phyloP scores from a whole-genome alignment of 1,140 invertebrate species.

The Zeugodacus cucurbitae region DNA sequence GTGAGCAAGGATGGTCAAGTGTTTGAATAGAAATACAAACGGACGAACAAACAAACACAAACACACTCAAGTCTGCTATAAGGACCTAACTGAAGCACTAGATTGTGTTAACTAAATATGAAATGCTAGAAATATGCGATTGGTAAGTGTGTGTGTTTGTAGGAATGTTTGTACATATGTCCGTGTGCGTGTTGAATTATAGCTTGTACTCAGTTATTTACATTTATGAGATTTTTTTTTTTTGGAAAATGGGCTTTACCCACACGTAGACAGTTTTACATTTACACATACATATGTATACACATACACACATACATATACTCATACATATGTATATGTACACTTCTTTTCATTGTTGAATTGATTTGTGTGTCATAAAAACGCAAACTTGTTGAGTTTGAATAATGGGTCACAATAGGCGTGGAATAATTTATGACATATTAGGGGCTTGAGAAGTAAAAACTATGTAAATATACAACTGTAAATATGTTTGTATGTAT shows the following conservation, averaged over 20 bases:
- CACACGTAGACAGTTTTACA: not conserved
- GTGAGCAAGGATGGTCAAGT: not conserved
- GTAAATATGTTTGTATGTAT: not conserved
- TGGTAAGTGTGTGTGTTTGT: too few species aligned
- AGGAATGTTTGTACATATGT: not conserved
- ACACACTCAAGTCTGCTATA: not conserved
- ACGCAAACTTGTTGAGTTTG: conserved; percentile 7
- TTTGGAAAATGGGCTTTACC: not conserved
- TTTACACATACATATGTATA: not conserved
- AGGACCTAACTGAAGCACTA: not conserved
- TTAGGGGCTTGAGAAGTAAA: not conserved
- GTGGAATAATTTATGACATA: not conserved
- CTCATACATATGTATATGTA: not conserved
- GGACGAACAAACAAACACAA: not conserved
- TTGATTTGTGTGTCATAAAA: conserved; percentile 4
- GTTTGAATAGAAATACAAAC: too few species aligned
- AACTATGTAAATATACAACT: not conserved
- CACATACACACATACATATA: too few species aligned
- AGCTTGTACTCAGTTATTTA: not conserved
- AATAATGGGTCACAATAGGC: not conserved
- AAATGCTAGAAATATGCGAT: not conserved
- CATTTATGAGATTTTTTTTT: not conserved
- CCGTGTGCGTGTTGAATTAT: not conserved
- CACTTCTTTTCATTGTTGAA: not conserved
- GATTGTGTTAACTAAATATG: not conserved